These are phyloP conservation scores for Pemphredon lugubris DNA, from an alignment of 2,888 invertebrate genomes.

Conservation along the genomic window DNA sequence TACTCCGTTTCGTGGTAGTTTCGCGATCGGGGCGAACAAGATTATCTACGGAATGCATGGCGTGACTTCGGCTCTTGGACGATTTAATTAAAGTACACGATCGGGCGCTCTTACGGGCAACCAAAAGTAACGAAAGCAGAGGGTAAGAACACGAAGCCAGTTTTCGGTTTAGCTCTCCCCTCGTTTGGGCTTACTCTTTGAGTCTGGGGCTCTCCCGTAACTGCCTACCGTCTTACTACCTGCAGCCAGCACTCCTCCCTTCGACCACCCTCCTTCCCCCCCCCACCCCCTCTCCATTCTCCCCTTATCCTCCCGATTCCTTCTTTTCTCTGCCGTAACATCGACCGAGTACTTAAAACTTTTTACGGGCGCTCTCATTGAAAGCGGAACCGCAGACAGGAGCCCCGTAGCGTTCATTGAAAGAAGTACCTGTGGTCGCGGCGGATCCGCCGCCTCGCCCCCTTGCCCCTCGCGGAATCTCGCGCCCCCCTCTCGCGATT, in stretches of 20 bases:
- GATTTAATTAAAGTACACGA: slow-evolving; percentile 60
- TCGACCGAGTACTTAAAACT: slow-evolving; percentile 70
- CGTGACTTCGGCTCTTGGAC: slow-evolving; percentile 18
- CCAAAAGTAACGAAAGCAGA: slow-evolving; percentile 43
- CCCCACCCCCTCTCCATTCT: too few relatives aligned
- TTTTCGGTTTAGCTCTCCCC: slow-evolving; percentile 43
- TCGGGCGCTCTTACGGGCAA: slow-evolving; percentile 29
- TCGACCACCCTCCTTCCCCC: too few relatives aligned
- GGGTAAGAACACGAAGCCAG: slow-evolving; percentile 56
- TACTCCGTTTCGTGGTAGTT: too few relatives aligned
- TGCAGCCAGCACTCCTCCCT: slow-evolving; percentile 16
- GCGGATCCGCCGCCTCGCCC: slow-evolving; percentile 43
- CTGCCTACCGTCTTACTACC: slow-evolving; percentile 47
- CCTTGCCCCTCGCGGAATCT: slow-evolving; percentile 38
- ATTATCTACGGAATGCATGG: slow-evolving; percentile 43
- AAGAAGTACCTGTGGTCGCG: slow-evolving; percentile 52
- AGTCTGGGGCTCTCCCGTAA: slow-evolving; percentile 43
- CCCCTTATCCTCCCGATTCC: too few relatives aligned
- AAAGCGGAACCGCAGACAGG: slow-evolving; percentile 65
- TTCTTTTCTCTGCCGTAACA: slow-evolving; percentile 36
- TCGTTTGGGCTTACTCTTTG: slow-evolving; percentile 52
- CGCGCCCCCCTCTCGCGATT: slow-evolving; percentile 50
- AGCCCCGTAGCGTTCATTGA: slow-evolving; percentile 62
- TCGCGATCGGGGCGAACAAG: too few relatives aligned
- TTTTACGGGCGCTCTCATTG: slow-evolving; percentile 73